Base-by-base conservation (phyloP, 2,113 vertebrate species). In the Gobiocypris rarus region DNA sequence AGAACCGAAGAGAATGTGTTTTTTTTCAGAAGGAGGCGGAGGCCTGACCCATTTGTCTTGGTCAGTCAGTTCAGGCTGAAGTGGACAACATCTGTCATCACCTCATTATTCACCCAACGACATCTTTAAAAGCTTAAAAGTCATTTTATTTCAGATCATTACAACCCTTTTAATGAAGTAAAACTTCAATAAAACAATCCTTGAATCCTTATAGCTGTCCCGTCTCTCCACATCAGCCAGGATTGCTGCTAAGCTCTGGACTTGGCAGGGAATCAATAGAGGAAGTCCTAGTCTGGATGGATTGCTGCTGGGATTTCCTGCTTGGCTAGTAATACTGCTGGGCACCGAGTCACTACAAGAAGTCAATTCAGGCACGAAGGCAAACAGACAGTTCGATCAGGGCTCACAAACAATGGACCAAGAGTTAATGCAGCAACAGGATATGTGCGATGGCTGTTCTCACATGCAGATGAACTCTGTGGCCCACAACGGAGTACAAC, bases 251-350 rank as follows among this genome's bases (percentile, higher is more conserved):
- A 43, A 56, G 83, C 75, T 69, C 48, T 43, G 41, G 19, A 88
- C 83, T 85, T 88, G 85, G 87, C 87, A 24, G 28, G 3, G 74
- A 31, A 75, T 84, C 83, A 74, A 41, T 48, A 84, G 50, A 88
- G 87, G 87, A 88, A 88, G 85, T 81, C 81, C 83, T 88, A 74
- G 87, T 48, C 79, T 71, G 38, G 14, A 52, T 79, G 83, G 69
- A 85, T 75, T 88, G 85, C 79, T 84, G 83, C 56, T 83, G 65
- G 85, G 83, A 88, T 85, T 86, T 88, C 87, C 87, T 86, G 85
- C 85, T 31, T 19, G 63, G 14, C 52, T 54, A 50, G 38, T 48
- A 45, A 65, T 48, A 50, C 56, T 41, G 34, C 34, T 26, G 43
- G 43, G 70, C 70, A 74, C 58, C 5, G 24, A 67, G 78, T 48